Base-by-base conservation (phyloP, 2,113 vertebrate species). In the Aptenodytes forsteri region DNA sequence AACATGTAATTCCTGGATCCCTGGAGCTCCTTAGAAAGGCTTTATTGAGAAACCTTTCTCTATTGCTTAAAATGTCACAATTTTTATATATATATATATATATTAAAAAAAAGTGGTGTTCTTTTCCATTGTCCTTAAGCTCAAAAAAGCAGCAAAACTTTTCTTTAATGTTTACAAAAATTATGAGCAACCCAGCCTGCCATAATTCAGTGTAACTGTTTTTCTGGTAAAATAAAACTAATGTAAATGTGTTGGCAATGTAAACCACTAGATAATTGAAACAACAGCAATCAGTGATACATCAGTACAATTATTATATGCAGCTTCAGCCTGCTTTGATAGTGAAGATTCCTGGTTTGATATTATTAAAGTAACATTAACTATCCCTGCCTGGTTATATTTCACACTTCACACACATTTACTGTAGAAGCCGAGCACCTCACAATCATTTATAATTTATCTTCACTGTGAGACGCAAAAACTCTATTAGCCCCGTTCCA, bases 51-150 rank as follows among this genome's bases (percentile, higher is more conserved):
- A 90, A 80, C 26, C 42, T 83, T 58, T 86, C 38, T 80, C 82
- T 81, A 36, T 34, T 85, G 72, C 49, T 89, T 93, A 81, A 93
- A 96, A 94, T 81, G 83, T 84, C 93, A 93, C 65, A 42, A 56
- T 72, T 27, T 83, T 52, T 36, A 36, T 36, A 36, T 36, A 36
- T 36, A 36, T 36, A 36, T 36, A 13, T 56, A 58, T 32, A 6
- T 77, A 47, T 23, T 34, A 4, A 62, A 54, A 8, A 55, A 21
- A 17, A 11, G 9, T 17, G 8, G 14, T 71, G 2, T 44, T 56
- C 8, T 76, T 85, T 52, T 62, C n/a, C 11, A 38, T 30, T 81
- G 19, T 92, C 49, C 83, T 86, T 46, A 59, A 86, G 16, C 58
- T 80, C 42, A 89, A 71, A 76, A 55, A 55, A 88, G 7, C 17